These are phyloP conservation scores for Nesometra sesokonis DNA, from an alignment of 35 echinoderm and acorn worm species.

Conservation along the genomic window DNA sequence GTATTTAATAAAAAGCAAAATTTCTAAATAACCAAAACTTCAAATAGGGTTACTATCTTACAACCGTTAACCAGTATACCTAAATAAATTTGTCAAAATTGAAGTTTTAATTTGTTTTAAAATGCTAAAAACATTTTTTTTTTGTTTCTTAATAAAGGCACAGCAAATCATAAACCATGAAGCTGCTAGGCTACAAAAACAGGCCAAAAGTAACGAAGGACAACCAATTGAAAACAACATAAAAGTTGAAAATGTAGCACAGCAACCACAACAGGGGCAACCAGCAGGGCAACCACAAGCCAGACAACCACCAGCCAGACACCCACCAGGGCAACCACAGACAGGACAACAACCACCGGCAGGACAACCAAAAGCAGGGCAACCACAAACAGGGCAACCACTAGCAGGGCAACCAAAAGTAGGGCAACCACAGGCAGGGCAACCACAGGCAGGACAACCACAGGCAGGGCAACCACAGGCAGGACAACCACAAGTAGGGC, in stretches of 20 bases:
- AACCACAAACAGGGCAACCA: background rate
- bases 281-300: too few relatives aligned
- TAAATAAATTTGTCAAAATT: too few relatives aligned
- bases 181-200: background rate
- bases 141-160: background rate
- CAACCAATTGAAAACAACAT: background rate
- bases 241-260: background rate
- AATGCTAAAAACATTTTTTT: background rate
- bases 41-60: too few relatives aligned
- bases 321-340: background rate
- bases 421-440: background rate
- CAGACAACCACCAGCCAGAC: too few relatives aligned
- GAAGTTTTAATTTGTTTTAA: too few relatives aligned
- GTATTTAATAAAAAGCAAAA: too few relatives aligned
- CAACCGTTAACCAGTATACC: too few relatives aligned
- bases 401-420: background rate
- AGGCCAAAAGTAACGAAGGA: background rate
- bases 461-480: too few relatives aligned
- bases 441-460: too few relatives aligned
- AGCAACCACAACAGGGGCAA: background rate
- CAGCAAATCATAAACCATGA: background rate
- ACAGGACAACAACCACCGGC: background rate
- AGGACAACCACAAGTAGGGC: too few relatives aligned
- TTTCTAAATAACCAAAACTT: too few relatives aligned
- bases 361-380: too few relatives aligned